Evolutionary conservation across 2,888 invertebrate species (phyloP), one percentile per base, ranked within the genome.

Genomic region (Phaedon cochleariae): DNA sequence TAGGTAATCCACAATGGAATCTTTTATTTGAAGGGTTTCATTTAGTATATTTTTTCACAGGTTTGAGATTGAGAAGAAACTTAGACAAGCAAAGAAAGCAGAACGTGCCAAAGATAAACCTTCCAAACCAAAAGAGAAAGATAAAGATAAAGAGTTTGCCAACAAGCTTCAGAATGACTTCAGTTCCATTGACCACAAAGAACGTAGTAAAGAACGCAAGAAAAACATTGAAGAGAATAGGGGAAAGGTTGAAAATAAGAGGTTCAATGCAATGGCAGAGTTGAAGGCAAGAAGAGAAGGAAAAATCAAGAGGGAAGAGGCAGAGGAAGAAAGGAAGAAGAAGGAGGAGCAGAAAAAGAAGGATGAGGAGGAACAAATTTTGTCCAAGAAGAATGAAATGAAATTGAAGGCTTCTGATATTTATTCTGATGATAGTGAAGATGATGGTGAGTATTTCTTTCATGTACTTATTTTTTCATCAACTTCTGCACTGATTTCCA

Each of bases 1-100:
- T 0, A 89, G 93, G 92, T 77, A 64, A 61, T 64, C 64, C 45
- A 62, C 26, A 64, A n/a, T 62, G 57, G 53, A 34, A 49, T 10
- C 1, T 67, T 17, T 10, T 12, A 21, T 22, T 90, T 70, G 46
- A 10, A 41, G 34, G 18, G 41, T 22, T 26, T 9, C 10, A 20
- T 20, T 57, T 5, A 10, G 31, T 5, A 10, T 26, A 29, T 54
- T 34, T 21, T 45, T 31, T 34, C 12, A 29, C 69, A 89, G 94
- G 75, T 97, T 97, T 90, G 97, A 98, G 83, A 97, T 98, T 64
- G 97, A 98, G 80, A 92, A 96, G 67, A 97, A 97, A 81, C 85
- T 98, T 1, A 89, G 95, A 21, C 86, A 95, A 70, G 96, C 95
- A 0, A 91, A 91, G 73, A 92, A 90, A 74, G 89, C 91, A 55